Conservation (phyloP, 35 echinoderm and acorn worm species). For the Lytechinus pictus region DNA sequence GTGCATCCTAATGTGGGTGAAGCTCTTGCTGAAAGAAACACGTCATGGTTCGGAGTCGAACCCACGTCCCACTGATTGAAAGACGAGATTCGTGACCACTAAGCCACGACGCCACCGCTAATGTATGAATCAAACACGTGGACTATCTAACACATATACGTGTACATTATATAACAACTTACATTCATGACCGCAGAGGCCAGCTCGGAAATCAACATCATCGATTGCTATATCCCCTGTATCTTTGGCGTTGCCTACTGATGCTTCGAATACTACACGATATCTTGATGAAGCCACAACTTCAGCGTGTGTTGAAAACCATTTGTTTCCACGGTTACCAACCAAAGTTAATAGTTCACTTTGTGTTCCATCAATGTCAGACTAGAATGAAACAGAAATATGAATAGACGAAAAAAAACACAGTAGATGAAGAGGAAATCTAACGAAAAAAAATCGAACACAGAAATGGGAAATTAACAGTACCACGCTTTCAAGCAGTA, state of each 20-base stretch:
- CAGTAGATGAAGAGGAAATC: no score
- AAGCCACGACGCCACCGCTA: no score
- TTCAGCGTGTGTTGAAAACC: not conserved
- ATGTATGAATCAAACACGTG: no score
- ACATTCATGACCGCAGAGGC: not conserved
- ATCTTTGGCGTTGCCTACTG: not conserved
- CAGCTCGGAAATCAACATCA: not conserved
- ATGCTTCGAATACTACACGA: slow-evolving; percentile 24
- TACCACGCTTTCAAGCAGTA: no score
- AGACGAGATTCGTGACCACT: no score
- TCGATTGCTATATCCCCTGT: slow-evolving; percentile 16
- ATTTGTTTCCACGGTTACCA: not conserved
- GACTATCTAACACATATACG: no score
- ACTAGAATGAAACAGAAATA: not conserved
- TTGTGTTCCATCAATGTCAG: not conserved
- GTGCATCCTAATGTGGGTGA: no score
- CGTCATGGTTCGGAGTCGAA: no score
- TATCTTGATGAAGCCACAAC: not conserved
- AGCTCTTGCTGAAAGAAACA: no score
- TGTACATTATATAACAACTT: not conserved
- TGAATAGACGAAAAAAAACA: not conserved
- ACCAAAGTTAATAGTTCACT: not conserved
- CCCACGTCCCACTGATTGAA: no score
- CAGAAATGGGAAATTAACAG: no score
- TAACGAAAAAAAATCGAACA: no score